Evolutionary conservation across 2,113 vertebrate genomes (phyloP).

Genomic region (Chlorodrepanis virens): DNA sequence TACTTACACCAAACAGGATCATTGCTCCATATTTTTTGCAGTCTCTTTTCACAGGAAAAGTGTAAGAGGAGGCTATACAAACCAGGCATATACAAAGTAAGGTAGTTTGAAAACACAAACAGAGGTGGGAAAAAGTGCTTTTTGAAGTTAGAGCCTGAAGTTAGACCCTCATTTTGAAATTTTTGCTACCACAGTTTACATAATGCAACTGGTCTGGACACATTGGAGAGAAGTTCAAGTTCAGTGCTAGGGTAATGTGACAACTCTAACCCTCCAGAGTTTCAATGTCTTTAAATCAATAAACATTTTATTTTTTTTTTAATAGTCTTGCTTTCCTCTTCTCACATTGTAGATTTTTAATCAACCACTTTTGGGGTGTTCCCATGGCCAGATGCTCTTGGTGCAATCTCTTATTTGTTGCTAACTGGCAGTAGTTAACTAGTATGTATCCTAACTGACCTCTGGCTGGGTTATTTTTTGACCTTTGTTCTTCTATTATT

Average conservation of each 20-base stretch:
- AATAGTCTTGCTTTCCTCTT: background rate
- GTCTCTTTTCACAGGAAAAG: background rate
- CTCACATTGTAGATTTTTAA: background rate
- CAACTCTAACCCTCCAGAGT: background rate
- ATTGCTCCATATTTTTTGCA: background rate
- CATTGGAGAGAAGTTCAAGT: background rate
- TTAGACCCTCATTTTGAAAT: background rate
- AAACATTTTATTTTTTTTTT: background rate
- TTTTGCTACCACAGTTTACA: background rate
- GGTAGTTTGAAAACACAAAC: background rate
- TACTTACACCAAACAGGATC: background rate
- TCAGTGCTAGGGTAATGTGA: background rate
- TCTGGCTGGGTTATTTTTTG: background rate
- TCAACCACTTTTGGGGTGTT: background rate
- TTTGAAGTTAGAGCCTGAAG: background rate
- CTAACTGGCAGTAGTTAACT: background rate
- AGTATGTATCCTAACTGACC: background rate
- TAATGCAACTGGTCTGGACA: background rate
- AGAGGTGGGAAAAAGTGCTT: fast-evolving
- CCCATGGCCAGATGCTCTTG: background rate
- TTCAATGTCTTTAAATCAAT: background rate
- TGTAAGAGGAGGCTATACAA: fast-evolving
- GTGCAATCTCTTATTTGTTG: background rate
- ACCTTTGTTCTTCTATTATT: background rate
- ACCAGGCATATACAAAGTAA: background rate